Conservation (phyloP, 92 coral and sea anemone species). For the Porites rus region DNA sequence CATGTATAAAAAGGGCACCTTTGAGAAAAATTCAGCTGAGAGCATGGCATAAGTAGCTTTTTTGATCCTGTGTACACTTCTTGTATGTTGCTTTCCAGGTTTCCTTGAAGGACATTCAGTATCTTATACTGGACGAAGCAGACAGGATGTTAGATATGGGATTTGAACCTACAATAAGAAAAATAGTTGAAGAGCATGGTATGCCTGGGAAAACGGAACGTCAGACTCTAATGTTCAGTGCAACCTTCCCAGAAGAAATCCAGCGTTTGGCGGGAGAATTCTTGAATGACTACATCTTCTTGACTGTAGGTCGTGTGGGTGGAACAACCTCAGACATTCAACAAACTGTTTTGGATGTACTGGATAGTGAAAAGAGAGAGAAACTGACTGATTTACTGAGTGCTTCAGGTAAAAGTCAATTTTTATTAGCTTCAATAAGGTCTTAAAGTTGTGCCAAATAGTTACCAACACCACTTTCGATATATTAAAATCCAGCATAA, state of each 20-base stretch:
- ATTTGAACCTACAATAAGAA: slow-evolving; percentile 84
- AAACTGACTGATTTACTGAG: slow-evolving; percentile 88
- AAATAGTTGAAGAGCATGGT: slow-evolving; percentile 77
- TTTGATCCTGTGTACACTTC: neutral
- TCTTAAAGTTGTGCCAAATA: no score
- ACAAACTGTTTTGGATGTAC: slow-evolving; percentile 86
- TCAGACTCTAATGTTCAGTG: slow-evolving; percentile 98
- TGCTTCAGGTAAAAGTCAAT: slow-evolving; percentile 73
- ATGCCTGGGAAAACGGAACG: slow-evolving; percentile 89
- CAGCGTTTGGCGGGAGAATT: slow-evolving; percentile 94
- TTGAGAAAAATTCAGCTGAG: no score
- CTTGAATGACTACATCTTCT: slow-evolving; percentile 90
- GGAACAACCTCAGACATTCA: slow-evolving; percentile 99
- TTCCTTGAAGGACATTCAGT: slow-evolving; percentile 67
- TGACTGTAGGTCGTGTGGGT: slow-evolving; percentile 98
- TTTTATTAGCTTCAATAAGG: neutral
- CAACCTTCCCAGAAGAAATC: slow-evolving; percentile 96
- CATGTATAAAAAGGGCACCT: no score
- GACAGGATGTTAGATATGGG: slow-evolving; percentile 99
- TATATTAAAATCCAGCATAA: no score
- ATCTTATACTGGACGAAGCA: slow-evolving; percentile 95
- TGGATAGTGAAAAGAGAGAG: slow-evolving; percentile 93
- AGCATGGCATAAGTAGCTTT: no score
- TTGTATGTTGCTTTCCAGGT: slow-evolving; percentile 49
- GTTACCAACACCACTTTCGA: no score